Evolutionary conservation across 1,140 invertebrate genomes (phyloP), one percentile per base, ranked within the genome.

Genomic region (Drosophila setifemur): DNA sequence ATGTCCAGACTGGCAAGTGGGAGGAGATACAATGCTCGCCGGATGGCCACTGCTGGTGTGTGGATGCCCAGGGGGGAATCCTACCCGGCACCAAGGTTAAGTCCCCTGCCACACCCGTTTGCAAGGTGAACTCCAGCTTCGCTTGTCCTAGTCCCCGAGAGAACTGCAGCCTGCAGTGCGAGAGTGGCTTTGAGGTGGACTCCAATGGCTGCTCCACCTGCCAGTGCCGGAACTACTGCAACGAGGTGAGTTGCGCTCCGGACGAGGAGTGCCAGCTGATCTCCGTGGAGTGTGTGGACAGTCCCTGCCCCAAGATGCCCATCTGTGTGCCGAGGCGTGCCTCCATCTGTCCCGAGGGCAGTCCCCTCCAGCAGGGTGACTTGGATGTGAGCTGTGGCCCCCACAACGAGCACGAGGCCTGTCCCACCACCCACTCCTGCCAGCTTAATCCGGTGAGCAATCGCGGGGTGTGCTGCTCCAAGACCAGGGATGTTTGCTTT

Each of bases 11-110:
- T 42, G 97, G 97, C 3, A 93, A 93, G 12, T 98, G 95, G 90
- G 93, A 95, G 45, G 89, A 92, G 2, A 93, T 96, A 3, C 97
- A 98, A 76, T 98, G 97, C 86, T 92, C 93, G 0, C 92, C 93
- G 4, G 93, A 93, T 23, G 94, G 94, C 4, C 92, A 94, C 68
- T 98, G 97, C 87, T 98, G 97, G 97, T 98, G 97, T 91, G 96
- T 97, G 0, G 96, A 98, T 73, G 91, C 93, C 26, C 93, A 95
- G 72, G 97, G 97, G 0, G 94, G 95, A 37, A 96, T 97, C 90
- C 91, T 95, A n/a, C 92, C 93, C 3, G 92, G 93, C 23, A 94
- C 93, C 0, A 86, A 92, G 4, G 90, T 91, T 0, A 83, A 90
- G 18, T 42, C 75, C 3, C 91, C 90, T 0, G 47, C 63, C 2